These are phyloP conservation scores for Paratilapia polleni DNA, from an alignment of 2,113 vertebrate genomes.

Conservation along the genomic window DNA sequence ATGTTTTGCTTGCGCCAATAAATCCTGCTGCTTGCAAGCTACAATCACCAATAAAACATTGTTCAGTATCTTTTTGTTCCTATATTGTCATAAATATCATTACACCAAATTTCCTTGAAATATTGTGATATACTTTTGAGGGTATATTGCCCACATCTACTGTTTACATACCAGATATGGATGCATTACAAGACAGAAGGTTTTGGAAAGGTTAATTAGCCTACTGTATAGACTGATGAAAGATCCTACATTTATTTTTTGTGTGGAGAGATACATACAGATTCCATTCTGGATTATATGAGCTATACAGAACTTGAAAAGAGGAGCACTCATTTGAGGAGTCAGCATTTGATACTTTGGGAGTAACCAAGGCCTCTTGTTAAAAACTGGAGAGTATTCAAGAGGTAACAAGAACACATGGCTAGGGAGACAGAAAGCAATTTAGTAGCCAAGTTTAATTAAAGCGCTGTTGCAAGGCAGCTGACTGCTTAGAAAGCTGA, in stretches of 20 bases:
- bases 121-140: too few relatives aligned
- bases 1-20: too few relatives aligned
- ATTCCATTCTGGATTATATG: not conserved
- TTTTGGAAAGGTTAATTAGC: not conserved
- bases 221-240: not conserved
- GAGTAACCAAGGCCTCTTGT: conserved; percentile 2
- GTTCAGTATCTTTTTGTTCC: too few relatives aligned
- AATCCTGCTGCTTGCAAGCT: too few relatives aligned
- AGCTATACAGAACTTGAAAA: not conserved
- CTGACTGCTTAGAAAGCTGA: not conserved
- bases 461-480: conserved; percentile 8
- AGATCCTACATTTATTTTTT: not conserved
- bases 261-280: not conserved
- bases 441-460: conserved; percentile 55
- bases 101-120: too few relatives aligned
- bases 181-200: too few relatives aligned
- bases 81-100: too few relatives aligned
- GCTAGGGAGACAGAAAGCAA: conserved; percentile 15
- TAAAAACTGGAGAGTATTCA: conserved; percentile 29
- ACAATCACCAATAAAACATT: too few relatives aligned
- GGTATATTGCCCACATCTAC: too few relatives aligned
- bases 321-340: not conserved
- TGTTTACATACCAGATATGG: too few relatives aligned
- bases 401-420: conserved; percentile 34
- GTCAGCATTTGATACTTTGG: conserved; percentile 20